phyloP scores from a whole-genome alignment of 2,797 vertebrate genomes.

The Morus bassanus region DNA sequence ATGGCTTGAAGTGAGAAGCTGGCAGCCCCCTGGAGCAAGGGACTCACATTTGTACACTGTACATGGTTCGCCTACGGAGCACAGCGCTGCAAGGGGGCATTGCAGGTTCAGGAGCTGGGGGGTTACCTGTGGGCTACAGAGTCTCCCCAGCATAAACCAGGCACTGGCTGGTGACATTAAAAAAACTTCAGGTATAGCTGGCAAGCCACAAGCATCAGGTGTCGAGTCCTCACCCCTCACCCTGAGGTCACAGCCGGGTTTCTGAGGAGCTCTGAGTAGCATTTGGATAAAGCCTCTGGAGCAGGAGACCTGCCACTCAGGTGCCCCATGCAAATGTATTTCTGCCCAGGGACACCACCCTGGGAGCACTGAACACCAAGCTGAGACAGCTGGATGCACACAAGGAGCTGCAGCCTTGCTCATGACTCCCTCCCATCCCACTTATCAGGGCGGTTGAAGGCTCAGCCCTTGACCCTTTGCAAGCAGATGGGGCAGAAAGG shows the following conservation, averaged over 20 bases:
- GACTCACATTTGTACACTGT: fast-evolving
- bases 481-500: not conserved
- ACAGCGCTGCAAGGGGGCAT: not conserved
- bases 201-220: not conserved
- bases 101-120: not conserved
- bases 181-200: not conserved
- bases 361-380: fast-evolving
- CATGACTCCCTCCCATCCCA: not conserved
- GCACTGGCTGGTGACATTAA: fast-evolving
- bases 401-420: not conserved
- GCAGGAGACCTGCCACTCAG: not conserved
- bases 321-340: not conserved
- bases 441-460: not conserved
- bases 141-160: not conserved
- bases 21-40: not conserved
- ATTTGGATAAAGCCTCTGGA: not conserved
- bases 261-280: not conserved
- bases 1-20: not conserved
- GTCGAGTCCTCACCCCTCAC: not conserved
- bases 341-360: not conserved
- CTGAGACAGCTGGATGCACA: not conserved
- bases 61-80: not conserved
- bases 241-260: not conserved
- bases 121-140: not conserved
- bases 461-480: conserved; percentile 49